Conservation (phyloP, 2,797 vertebrate genomes). For the Myotis findleyi region DNA sequence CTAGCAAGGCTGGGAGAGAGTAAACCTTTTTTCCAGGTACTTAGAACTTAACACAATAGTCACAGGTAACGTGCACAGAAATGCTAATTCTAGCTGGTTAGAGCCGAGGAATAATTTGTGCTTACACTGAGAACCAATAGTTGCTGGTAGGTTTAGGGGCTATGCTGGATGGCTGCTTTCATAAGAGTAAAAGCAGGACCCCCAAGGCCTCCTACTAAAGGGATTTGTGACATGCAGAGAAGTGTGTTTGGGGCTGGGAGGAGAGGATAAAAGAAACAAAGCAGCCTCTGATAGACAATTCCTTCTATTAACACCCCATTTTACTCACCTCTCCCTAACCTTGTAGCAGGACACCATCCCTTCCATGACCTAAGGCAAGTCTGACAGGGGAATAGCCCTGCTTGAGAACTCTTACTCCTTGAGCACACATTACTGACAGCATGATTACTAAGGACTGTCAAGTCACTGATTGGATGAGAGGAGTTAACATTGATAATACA, state of each 20-base stretch:
- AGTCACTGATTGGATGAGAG: neutral
- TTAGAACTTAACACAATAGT: neutral
- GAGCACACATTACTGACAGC: neutral
- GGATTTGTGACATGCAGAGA: neutral
- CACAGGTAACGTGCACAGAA: neutral
- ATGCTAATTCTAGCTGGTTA: neutral
- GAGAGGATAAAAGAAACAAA: neutral
- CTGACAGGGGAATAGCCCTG: neutral
- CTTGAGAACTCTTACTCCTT: neutral
- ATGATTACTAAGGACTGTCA: neutral
- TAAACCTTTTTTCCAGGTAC: neutral
- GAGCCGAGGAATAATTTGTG: neutral
- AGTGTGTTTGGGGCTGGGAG: neutral
- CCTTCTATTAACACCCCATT: neutral
- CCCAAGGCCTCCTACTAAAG: neutral
- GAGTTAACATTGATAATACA: neutral
- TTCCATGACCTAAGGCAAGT: neutral
- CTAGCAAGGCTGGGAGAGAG: neutral
- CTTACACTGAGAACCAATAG: neutral
- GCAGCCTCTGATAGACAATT: neutral
- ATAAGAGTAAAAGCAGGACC: neutral
- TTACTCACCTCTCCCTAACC: neutral
- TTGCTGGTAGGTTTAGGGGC: neutral
- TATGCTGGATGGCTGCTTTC: neutral
- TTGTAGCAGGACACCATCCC: neutral